Evolutionary conservation across 1,140 invertebrate genomes (phyloP).

Genomic region (Globodera ellingtonae): DNA sequence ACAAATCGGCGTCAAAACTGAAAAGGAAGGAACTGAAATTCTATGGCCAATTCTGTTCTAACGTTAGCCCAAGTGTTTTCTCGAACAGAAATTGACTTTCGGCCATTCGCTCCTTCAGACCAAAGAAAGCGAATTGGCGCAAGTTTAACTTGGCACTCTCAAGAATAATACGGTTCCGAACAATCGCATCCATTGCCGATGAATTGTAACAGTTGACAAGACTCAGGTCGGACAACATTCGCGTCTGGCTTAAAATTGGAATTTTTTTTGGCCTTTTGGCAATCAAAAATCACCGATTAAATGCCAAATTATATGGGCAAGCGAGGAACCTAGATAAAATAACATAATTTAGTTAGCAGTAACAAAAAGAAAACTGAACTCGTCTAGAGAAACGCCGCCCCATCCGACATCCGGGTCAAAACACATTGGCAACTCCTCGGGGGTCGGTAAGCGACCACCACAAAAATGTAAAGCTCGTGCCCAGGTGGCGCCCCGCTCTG

Average conservation of each 20-base stretch:
- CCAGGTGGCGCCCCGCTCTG: slow-evolving; percentile 94
- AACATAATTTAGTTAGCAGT: slow-evolving; percentile 54
- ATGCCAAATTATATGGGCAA: slow-evolving; percentile 88
- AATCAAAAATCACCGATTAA: slow-evolving; percentile 75
- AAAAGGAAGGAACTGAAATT: slow-evolving; percentile 52
- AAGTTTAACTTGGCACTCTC: slow-evolving; percentile 92
- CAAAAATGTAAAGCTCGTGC: slow-evolving; percentile 80
- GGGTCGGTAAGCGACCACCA: slow-evolving; percentile 76
- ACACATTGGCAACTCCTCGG: slow-evolving; percentile 71
- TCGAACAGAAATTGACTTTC: slow-evolving; percentile 94
- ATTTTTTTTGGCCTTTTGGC: not conserved
- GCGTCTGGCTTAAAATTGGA: slow-evolving; percentile 76
- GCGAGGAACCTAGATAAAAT: slow-evolving; percentile 73
- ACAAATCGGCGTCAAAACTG: slow-evolving; percentile 63
- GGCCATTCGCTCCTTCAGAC: slow-evolving; percentile 90
- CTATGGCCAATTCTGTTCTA: slow-evolving; percentile 75
- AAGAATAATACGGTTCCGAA: slow-evolving; percentile 67
- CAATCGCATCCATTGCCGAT: slow-evolving; percentile 28
- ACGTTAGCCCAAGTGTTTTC: slow-evolving; percentile 89
- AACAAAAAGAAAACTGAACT: slow-evolving; percentile 67
- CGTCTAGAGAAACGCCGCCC: slow-evolving; percentile 70
- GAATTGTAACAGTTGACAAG: slow-evolving; percentile 84
- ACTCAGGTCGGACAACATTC: slow-evolving; percentile 92
- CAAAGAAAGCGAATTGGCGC: slow-evolving; percentile 91
- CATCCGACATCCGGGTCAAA: slow-evolving; percentile 65